phyloP scores from a whole-genome alignment of 2,888 invertebrate species.

The Nephrocerus scutellatus region DNA sequence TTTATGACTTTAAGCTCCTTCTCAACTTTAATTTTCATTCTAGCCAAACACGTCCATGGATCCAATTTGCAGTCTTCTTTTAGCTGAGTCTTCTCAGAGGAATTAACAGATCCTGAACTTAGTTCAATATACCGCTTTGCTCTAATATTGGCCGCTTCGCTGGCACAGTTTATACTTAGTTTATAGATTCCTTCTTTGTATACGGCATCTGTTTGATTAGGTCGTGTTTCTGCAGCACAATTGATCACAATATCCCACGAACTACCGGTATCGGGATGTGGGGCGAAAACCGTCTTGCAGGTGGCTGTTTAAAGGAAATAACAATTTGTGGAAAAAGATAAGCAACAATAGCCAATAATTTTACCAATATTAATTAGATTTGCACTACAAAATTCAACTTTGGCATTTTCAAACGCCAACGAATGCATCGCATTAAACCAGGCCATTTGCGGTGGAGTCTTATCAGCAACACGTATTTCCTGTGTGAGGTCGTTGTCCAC shows the following conservation, averaged over 20 bases:
- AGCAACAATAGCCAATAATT: not conserved
- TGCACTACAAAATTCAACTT: constrained; percentile 83
- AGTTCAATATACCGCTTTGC: constrained; percentile 73
- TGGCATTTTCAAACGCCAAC: constrained; percentile 63
- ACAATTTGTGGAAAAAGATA: not conserved
- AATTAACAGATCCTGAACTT: constrained; percentile 74
- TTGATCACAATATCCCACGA: constrained; percentile 76
- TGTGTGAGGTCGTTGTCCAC: constrained; percentile 69
- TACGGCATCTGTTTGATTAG: constrained; percentile 80
- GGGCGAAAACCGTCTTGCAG: constrained; percentile 68
- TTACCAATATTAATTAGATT: constrained; percentile 84
- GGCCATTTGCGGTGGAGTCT: constrained; percentile 87
- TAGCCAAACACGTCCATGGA: constrained; percentile 79
- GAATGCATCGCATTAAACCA: constrained; percentile 74
- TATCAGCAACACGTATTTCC: constrained; percentile 76
- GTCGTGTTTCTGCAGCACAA: constrained; percentile 86
- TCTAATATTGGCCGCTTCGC: constrained; percentile 61
- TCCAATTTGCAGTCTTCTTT: constrained; percentile 70
- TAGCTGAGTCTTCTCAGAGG: constrained; percentile 68
- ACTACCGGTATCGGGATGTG: constrained; percentile 49
- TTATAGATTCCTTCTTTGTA: constrained; percentile 84
- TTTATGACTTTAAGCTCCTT: constrained; percentile 62
- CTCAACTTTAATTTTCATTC: constrained; percentile 79
- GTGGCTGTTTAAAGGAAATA: constrained; percentile 55
- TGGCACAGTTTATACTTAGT: constrained; percentile 76